Evolutionary conservation across 2,888 invertebrate genomes (phyloP).

Genomic region (Eudasyphora cyanicolor): DNA sequence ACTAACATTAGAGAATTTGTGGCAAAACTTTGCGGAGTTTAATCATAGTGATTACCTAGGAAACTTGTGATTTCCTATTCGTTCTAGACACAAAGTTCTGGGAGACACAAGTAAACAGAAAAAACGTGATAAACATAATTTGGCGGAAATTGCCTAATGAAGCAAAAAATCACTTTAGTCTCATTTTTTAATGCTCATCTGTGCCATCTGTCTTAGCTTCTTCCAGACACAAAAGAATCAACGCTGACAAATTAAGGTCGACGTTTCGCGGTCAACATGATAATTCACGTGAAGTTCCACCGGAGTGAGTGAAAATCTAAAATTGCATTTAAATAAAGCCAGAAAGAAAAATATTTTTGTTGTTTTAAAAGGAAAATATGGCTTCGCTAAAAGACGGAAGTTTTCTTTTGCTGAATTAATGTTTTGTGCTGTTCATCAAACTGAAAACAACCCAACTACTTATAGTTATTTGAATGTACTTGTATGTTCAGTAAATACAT

Average conservation of each 20-base stretch:
- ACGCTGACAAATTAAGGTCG: background rate
- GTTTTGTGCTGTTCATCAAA: too few relatives aligned
- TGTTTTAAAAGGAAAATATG: too few relatives aligned
- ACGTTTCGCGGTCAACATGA: background rate
- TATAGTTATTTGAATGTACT: too few relatives aligned
- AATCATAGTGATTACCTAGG: background rate
- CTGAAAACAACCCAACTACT: too few relatives aligned
- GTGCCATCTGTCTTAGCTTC: background rate
- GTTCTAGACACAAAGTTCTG: background rate
- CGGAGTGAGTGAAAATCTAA: too few relatives aligned
- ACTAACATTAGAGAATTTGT: background rate
- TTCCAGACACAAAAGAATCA: background rate
- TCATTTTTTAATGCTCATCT: background rate
- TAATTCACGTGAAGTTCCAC: background rate
- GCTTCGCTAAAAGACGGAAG: too few relatives aligned
- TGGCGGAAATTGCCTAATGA: background rate
- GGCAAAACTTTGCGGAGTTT: background rate
- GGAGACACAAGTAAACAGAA: background rate
- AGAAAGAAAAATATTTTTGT: too few relatives aligned
- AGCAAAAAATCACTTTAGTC: background rate
- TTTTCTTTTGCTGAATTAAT: too few relatives aligned
- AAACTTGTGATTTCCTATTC: constrained; percentile 15
- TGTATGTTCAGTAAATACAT: too few relatives aligned
- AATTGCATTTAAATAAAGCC: too few relatives aligned
- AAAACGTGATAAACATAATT: constrained; percentile 13